Percentiles rank a stretch among this genome's conserved stretches.
phyloP scores from a whole-genome alignment of 2,113 vertebrate genomes.

The Paradoxurus hermaphroditus region DNA sequence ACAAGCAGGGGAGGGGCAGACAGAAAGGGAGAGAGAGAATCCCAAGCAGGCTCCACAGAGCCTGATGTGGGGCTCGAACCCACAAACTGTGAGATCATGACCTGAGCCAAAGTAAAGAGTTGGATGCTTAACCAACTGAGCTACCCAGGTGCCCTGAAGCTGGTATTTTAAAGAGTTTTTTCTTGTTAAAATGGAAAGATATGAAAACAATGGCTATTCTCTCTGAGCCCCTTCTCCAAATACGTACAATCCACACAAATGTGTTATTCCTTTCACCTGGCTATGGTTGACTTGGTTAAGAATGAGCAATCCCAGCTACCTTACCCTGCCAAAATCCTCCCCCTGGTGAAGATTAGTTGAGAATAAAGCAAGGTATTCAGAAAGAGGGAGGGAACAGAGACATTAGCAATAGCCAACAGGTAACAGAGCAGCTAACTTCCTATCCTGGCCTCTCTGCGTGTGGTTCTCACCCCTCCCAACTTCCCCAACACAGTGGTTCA shows the following conservation, averaged over 20 bases:
- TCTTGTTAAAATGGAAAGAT: background rate
- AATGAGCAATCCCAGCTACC: background rate
- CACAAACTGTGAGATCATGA: too few relatives aligned
- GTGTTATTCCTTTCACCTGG: background rate
- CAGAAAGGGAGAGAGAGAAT: too few relatives aligned
- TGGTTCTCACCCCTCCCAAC: background rate
- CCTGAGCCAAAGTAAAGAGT: too few relatives aligned
- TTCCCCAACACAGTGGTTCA: background rate
- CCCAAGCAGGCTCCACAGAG: too few relatives aligned
- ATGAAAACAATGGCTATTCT: background rate
- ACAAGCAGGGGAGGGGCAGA: too few relatives aligned
- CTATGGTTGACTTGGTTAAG: background rate
- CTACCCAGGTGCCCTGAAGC: background rate
- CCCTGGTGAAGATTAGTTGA: background rate
- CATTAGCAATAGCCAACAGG: background rate
- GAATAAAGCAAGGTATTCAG: background rate
- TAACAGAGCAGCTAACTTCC: background rate
- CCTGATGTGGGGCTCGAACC: too few relatives aligned
- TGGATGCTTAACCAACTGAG: too few relatives aligned
- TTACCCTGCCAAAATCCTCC: background rate
- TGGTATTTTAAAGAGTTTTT: background rate
- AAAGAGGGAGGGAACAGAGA: background rate
- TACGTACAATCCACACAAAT: background rate
- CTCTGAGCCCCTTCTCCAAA: background rate
- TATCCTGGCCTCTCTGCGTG: background rate